phyloP scores from a whole-genome alignment of 2,113 vertebrate species.

The Nesoenas mayeri region DNA sequence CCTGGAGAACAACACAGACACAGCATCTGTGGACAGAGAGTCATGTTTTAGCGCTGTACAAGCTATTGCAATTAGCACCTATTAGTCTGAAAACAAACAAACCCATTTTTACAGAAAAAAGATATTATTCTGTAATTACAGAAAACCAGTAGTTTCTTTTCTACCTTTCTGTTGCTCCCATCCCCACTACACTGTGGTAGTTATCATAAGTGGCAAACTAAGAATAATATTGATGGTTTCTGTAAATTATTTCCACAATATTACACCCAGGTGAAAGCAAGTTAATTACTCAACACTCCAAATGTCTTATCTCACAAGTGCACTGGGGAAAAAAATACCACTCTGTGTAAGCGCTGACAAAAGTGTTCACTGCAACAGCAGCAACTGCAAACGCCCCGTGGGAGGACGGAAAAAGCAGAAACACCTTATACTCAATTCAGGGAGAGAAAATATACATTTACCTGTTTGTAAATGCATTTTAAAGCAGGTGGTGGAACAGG shows the following conservation, averaged over 20 bases:
- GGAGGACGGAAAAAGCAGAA: background rate
- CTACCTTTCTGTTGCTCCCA: background rate
- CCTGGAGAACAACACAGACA: background rate
- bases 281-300: background rate
- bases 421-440: background rate
- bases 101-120: background rate
- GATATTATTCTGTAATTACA: background rate
- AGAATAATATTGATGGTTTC: background rate
- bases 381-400: accelerated
- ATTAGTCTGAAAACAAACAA: background rate
- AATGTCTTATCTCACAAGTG: background rate
- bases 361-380: background rate
- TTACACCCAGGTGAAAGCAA: background rate
- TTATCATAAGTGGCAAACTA: background rate
- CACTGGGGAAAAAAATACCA: background rate
- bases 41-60: background rate
- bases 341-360: background rate
- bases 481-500: background rate
- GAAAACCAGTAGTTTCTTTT: background rate
- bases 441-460: background rate
- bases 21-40: background rate
- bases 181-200: background rate
- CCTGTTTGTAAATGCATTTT: background rate
- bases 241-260: background rate
- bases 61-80: background rate